phyloP scores from a whole-genome alignment of 1,140 invertebrate species.

The Glossosoma conforme region DNA sequence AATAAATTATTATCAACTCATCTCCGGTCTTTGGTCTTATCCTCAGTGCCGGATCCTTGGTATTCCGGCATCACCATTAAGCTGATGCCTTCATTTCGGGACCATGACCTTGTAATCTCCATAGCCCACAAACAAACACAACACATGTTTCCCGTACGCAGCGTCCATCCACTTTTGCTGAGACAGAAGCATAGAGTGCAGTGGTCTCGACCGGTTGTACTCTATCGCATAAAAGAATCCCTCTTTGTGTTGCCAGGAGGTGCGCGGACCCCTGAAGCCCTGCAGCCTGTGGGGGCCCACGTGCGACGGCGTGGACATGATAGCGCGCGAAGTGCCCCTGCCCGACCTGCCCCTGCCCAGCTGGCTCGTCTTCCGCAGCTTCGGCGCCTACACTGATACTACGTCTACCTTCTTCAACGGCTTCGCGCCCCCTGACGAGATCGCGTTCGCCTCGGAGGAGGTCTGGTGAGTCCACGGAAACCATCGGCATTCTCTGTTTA shows the following conservation, averaged over 20 bases:
- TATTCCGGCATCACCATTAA: too few relatives aligned
- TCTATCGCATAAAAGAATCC: neutral
- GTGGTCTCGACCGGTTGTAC: neutral
- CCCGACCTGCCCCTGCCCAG: constrained; percentile 75
- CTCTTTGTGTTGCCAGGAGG: constrained; percentile 28
- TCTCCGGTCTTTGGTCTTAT: too few relatives aligned
- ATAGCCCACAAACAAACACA: too few relatives aligned
- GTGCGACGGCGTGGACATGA: constrained; percentile 88
- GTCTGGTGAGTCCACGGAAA: constrained; percentile 36
- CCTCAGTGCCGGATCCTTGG: too few relatives aligned
- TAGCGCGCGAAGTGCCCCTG: constrained; percentile 63
- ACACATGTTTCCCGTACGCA: too few relatives aligned
- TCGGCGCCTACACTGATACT: constrained; percentile 93
- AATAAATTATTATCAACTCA: too few relatives aligned
- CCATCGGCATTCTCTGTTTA: too few relatives aligned
- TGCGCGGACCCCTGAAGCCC: constrained; percentile 18
- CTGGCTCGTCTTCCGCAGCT: constrained; percentile 83
- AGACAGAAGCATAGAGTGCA: too few relatives aligned
- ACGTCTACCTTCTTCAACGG: constrained; percentile 88
- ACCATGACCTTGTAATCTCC: too few relatives aligned
- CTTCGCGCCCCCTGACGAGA: constrained; percentile 54
- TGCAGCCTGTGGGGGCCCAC: constrained; percentile 89
- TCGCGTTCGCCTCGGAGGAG: constrained; percentile 31
- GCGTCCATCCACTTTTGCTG: too few relatives aligned
- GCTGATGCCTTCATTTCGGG: too few relatives aligned